These are phyloP conservation scores for Acrossocheilus fasciatus DNA, from an alignment of 2,797 vertebrate genomes.

Conservation along the genomic window DNA sequence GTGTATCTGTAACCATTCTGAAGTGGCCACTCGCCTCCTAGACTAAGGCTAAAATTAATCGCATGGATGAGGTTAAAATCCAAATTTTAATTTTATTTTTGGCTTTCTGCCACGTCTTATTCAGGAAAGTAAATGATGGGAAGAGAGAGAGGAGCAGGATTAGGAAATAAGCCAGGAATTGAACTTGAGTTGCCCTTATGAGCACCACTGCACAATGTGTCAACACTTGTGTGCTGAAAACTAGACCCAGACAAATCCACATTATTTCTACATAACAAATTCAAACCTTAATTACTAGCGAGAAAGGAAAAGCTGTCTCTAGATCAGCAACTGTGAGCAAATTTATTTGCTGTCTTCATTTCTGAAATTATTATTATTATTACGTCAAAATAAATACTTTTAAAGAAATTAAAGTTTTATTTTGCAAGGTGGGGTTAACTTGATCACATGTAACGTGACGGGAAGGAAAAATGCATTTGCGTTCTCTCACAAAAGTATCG, in stretches of 20 bases:
- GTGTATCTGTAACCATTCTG: conserved; percentile 35
- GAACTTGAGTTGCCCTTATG: conserved; percentile 26
- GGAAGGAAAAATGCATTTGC: not conserved
- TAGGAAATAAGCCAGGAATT: conserved; percentile 16
- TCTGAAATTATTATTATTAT: not conserved
- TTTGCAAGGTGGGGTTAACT: not conserved
- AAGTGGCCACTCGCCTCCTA: conserved; percentile 27
- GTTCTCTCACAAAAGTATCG: not conserved
- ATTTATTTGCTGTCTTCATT: not conserved
- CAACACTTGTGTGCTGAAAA: not conserved
- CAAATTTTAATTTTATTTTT: conserved; percentile 24
- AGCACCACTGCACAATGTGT: conserved; percentile 18
- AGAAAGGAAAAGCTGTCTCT: not conserved
- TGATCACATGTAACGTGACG: not conserved
- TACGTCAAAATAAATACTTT: not conserved
- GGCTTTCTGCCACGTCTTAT: conserved; percentile 2
- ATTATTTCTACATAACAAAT: conserved; percentile 8
- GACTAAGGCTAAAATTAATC: conserved; percentile 14
- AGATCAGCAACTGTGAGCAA: not conserved
- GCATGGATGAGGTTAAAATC: conserved; percentile 29
- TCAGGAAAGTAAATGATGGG: not conserved
- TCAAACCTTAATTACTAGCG: conserved; percentile 4
- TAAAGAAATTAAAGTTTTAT: not conserved
- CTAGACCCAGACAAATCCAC: not conserved
- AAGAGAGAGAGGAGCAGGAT: not conserved